Base-by-base conservation (phyloP, 2,797 vertebrate genomes). In the Leucoraja ocellata region DNA sequence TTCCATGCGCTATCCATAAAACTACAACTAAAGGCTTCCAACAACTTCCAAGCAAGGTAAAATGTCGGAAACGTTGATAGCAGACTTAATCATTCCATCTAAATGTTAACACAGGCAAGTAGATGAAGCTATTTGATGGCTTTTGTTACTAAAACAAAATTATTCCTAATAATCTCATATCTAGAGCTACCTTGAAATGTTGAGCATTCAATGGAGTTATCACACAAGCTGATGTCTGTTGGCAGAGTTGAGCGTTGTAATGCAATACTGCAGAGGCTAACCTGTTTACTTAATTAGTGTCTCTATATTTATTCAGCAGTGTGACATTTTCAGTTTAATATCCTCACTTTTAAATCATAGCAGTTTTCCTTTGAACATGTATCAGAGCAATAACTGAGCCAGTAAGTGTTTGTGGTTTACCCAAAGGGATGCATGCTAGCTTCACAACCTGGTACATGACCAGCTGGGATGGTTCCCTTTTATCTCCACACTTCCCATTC, bases 181-280 rank as follows among this genome's bases (percentile, higher is more conserved):
- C 36, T 76, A n/a, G 36, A 91, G 4, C 65, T 71, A 73, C 63
- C 4, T 73, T 91, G 71, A 6, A 92, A 92, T 23, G 36, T 61
- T 32, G 18, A 16, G 2, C 3, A 8, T 88, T 68, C 54, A 58
- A 13, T 68, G 84, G 61, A 88, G n/a, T 68, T 88, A 36, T 68
- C 84, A 88, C 63, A 88, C 68, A 28, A 8, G 36, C 90, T 54
- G 90, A 91, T 92, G 25, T 76, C 4, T 76, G 71, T 92, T 92
- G 46, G 68, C 71, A 73, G 90, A 91, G 1, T 74, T 91, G 88
- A 39, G 39, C 74, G 28, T 54, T 54, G 36, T 91, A 91, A 25
- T 54, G 23, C 71, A 91, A 73, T 54, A 74, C 36, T n/a, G 23
- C 16, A 54, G 25, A 76, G 39, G 71, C 71, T 74, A 54, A 76